Percentiles rank a stretch among this genome's conserved stretches.
Conservation (phyloP, 1,140 invertebrate species). For the Tetraneura akinire region DNA sequence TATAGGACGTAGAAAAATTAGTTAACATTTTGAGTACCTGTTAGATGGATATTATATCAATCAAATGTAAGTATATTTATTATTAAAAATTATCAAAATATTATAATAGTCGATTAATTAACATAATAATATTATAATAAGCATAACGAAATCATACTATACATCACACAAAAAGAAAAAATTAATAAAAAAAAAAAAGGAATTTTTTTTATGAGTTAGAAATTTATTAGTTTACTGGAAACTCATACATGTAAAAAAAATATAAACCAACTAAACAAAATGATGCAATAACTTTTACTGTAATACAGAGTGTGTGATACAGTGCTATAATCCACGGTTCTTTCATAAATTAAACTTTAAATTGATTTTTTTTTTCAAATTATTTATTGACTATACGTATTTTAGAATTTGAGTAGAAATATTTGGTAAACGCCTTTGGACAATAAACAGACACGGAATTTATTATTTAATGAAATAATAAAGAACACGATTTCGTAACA, state of each 20-base stretch:
- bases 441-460: not conserved
- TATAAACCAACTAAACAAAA: not conserved
- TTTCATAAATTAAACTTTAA: slow-evolving; percentile 2
- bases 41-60: too few species aligned
- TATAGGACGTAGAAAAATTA: too few species aligned
- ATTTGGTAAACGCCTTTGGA: not conserved
- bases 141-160: too few species aligned
- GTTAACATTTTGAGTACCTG: too few species aligned
- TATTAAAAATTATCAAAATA: too few species aligned
- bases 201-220: too few species aligned
- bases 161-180: too few species aligned
- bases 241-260: not conserved
- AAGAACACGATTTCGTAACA: not conserved
- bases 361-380: not conserved
- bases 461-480: not conserved
- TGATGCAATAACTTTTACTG: not conserved
- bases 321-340: not conserved
- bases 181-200: too few species aligned
- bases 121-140: too few species aligned
- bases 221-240: not conserved
- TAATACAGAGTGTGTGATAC: too few species aligned
- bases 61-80: too few species aligned
- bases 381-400: not conserved
- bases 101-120: too few species aligned
- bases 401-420: slow-evolving; percentile 11